These are phyloP conservation scores for Gopherus evgoodei DNA, from an alignment of 2,113 vertebrate genomes.

Conservation along the genomic window DNA sequence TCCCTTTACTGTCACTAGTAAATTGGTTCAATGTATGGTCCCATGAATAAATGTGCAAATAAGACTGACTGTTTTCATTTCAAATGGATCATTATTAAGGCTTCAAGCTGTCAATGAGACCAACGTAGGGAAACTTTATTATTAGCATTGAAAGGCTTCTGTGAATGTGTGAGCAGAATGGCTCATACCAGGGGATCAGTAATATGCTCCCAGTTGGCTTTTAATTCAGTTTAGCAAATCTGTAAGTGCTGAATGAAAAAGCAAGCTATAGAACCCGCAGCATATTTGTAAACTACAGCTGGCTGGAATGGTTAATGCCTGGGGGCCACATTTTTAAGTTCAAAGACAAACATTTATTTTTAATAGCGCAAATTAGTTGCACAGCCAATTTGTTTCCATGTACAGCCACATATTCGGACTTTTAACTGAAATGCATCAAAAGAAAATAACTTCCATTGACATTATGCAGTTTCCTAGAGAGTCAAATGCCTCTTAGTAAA, in stretches of 20 bases:
- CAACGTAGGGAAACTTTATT: conserved; percentile 37
- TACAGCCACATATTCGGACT: conserved; percentile 30
- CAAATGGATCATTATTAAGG: conserved; percentile 1
- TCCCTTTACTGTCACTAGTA: conserved; percentile 1
- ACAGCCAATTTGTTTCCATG: conserved; percentile 60
- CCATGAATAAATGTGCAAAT: conserved; percentile 31
- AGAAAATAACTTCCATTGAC: conserved; percentile 58
- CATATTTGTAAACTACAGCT: conserved; percentile 47
- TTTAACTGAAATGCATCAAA: conserved; percentile 61
- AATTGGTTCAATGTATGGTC: conserved; percentile 1
- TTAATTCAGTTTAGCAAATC: conserved; percentile 64
- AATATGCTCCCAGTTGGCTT: conserved; percentile 42
- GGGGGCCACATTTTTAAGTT: conserved; percentile 72
- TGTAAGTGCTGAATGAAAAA: conserved; percentile 61
- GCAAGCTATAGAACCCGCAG: conserved; percentile 33
- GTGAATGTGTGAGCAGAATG: conserved; percentile 47
- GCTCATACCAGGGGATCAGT: conserved; percentile 47
- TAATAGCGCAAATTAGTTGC: conserved; percentile 68
- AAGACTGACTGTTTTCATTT: conserved; percentile 47
- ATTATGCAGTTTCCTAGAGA: conserved; percentile 61
- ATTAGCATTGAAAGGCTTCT: conserved; percentile 41
- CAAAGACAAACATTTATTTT: conserved; percentile 71
- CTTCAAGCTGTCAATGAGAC: conserved; percentile 36
- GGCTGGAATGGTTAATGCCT: conserved; percentile 51
- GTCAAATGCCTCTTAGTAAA: conserved; percentile 32